Evolutionary conservation across 2,797 vertebrate genomes (phyloP).

Genomic region (Enteromius viviparus): DNA sequence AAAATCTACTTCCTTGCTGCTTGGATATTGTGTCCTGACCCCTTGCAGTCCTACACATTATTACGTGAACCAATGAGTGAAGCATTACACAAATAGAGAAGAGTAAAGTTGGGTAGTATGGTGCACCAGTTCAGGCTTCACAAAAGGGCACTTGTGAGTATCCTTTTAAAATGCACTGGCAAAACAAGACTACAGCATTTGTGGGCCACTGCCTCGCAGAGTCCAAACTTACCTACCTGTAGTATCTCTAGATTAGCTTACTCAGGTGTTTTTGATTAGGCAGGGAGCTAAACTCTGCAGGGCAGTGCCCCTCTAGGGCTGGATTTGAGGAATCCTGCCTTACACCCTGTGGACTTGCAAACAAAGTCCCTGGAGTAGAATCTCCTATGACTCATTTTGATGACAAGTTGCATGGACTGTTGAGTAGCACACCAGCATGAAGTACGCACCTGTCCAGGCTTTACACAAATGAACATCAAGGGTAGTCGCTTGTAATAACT

Average conservation of each 20-base stretch:
- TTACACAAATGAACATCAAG: slow-evolving; percentile 7
- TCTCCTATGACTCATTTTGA: background rate
- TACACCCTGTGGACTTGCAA: background rate
- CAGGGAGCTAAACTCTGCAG: background rate
- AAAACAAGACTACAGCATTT: background rate
- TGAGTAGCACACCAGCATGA: background rate
- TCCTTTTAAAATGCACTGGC: background rate
- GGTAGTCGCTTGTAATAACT: background rate
- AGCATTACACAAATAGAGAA: background rate
- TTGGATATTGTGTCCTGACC: too few species aligned
- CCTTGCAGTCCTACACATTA: background rate
- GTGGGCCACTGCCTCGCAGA: background rate
- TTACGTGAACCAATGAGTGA: background rate
- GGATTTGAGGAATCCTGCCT: background rate
- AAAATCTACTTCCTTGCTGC: background rate
- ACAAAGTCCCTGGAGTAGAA: background rate
- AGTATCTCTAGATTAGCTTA: background rate
- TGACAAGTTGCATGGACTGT: slow-evolving; percentile 5
- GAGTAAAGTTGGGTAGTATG: background rate
- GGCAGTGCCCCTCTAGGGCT: background rate
- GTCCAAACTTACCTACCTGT: background rate
- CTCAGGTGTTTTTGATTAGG: background rate
- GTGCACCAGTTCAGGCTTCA: background rate
- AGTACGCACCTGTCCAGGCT: background rate
- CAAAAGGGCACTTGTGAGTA: background rate